Evolutionary conservation across 2,113 vertebrate species (phyloP).

Genomic region (Xyrauchen texanus): DNA sequence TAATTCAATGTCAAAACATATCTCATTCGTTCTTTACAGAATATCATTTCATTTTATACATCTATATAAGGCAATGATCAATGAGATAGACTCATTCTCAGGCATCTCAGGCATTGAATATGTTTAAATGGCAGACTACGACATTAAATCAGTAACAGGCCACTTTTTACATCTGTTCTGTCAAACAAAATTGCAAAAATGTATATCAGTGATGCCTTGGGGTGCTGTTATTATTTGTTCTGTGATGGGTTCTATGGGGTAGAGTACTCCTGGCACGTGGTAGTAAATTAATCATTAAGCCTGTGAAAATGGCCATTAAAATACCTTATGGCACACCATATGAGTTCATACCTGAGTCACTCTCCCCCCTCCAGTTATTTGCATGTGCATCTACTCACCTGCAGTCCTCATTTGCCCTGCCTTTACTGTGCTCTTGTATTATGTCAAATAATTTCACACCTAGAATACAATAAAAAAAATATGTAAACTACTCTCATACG

Average conservation of each 20-base stretch:
- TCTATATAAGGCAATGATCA: constrained; percentile 4
- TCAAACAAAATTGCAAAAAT: constrained; percentile 44
- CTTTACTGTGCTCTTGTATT: not conserved
- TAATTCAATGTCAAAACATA: constrained; percentile 14
- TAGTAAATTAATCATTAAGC: constrained; percentile 44
- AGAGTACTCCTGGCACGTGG: constrained; percentile 9
- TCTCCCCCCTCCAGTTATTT: constrained; percentile 35
- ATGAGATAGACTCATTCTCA: constrained; percentile 6
- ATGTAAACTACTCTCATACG: not conserved
- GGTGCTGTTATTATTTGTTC: constrained; percentile 41
- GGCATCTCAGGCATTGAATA: not conserved
- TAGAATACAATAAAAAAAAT: not conserved
- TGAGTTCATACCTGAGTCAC: constrained; percentile 38
- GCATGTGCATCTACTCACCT: constrained; percentile 27
- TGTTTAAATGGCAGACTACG: constrained; percentile 22
- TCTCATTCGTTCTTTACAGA: not conserved
- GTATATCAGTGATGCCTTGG: constrained; percentile 32
- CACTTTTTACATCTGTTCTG: constrained; percentile 50
- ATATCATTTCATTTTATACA: not conserved
- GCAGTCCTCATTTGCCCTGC: not conserved
- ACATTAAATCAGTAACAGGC: constrained; percentile 37
- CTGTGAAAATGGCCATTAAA: constrained; percentile 40
- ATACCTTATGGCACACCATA: constrained; percentile 38
- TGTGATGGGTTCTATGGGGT: constrained; percentile 22
- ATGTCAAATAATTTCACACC: not conserved